Conservation (phyloP, 2,113 vertebrate species). For the Anseranas semipalmata region DNA sequence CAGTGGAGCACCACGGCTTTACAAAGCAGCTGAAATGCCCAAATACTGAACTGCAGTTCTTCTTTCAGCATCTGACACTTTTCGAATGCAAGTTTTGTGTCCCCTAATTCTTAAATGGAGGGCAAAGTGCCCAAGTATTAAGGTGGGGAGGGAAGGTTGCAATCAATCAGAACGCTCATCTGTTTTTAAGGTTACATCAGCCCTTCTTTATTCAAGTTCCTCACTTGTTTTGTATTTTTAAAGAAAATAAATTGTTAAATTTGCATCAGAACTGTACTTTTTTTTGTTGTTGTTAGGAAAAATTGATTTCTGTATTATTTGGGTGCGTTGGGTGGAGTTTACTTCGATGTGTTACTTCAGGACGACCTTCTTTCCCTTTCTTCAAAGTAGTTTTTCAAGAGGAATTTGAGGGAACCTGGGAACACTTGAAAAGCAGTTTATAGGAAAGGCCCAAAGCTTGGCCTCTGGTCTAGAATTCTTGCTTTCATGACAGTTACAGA, state of each 20-base stretch:
- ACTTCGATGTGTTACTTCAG: not conserved
- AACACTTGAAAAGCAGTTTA: not conserved
- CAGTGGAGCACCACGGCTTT: not conserved
- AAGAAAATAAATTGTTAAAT: not conserved
- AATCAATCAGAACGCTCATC: not conserved
- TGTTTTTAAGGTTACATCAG: not conserved
- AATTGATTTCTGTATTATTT: not conserved
- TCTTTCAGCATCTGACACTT: not conserved
- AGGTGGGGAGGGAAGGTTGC: not conserved
- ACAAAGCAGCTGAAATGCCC: not conserved
- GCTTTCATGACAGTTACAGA: not conserved
- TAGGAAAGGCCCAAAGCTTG: not conserved
- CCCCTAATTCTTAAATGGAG: not conserved
- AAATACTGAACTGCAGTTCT: not conserved
- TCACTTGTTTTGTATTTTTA: not conserved
- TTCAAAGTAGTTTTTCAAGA: not conserved
- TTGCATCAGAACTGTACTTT: not conserved
- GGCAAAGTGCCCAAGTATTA: not conserved
- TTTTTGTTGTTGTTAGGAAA: not conserved
- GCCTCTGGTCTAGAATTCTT: not conserved
- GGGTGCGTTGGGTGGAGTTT: not conserved
- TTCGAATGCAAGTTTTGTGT: not conserved
- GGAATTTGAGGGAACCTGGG: not conserved
- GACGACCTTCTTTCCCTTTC: not conserved
- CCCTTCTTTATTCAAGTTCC: not conserved